Percentiles rank a stretch among this genome's conserved stretches.
phyloP scores from a whole-genome alignment of 2,888 invertebrate genomes.

The Phrixothrix hirtus region DNA sequence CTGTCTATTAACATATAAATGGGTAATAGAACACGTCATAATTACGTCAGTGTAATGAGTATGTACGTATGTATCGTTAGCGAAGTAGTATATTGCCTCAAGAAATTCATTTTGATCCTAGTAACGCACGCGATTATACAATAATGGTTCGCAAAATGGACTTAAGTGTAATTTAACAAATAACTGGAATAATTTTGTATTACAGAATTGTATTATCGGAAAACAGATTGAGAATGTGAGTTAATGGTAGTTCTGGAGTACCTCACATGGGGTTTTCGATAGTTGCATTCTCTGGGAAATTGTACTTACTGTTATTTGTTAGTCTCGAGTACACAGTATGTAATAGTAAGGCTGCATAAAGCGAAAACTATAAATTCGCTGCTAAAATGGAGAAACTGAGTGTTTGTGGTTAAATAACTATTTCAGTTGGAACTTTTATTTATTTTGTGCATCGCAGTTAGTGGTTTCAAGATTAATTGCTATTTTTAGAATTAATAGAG shows the following conservation, averaged over 20 bases:
- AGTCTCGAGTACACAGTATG: neutral
- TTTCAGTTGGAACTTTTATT: neutral
- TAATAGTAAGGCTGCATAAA: neutral
- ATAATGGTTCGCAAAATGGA: slow-evolving; percentile 12
- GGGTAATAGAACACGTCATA: slow-evolving; percentile 34
- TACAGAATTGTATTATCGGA: neutral
- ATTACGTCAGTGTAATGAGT: slow-evolving; percentile 31
- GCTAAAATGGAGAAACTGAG: neutral
- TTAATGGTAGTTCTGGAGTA: neutral
- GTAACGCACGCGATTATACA: slow-evolving; percentile 11
- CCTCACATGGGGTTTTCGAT: neutral
- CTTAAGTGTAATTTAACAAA: slow-evolving; percentile 1
- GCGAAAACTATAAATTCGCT: neutral
- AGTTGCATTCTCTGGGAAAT: neutral
- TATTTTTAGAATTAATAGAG: no score
- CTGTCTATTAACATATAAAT: slow-evolving; percentile 32
- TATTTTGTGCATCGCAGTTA: neutral
- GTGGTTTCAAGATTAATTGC: neutral
- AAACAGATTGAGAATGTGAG: neutral
- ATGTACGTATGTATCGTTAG: slow-evolving; percentile 19
- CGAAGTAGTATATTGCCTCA: slow-evolving; percentile 12
- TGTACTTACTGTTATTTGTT: neutral
- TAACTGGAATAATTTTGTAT: neutral
- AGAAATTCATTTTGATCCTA: slow-evolving; percentile 12
- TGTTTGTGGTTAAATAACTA: neutral